Evolutionary conservation across 2,113 vertebrate species (phyloP).

Genomic region (Machaerirhynchus nigripectus): DNA sequence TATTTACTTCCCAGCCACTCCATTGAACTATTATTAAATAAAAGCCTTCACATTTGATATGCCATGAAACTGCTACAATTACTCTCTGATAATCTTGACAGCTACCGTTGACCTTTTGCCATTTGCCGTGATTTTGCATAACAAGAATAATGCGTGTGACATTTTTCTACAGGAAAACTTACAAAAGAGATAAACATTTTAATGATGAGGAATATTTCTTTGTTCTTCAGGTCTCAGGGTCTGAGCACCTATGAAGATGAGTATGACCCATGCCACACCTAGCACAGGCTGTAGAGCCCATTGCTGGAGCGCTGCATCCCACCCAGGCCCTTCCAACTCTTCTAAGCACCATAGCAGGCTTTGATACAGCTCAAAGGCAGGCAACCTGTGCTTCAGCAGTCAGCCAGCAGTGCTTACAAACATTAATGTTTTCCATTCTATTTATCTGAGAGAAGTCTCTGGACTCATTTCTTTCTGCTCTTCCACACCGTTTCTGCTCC

Average conservation of each 20-base stretch:
- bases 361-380: not conserved
- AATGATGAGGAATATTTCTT: not conserved
- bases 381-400: not conserved
- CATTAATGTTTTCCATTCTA: not conserved
- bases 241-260: accelerated
- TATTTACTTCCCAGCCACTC: constrained; percentile 6
- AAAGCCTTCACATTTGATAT: constrained; percentile 5
- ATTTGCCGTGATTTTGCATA: not conserved
- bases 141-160: not conserved
- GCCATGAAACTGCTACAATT: not conserved
- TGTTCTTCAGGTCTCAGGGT: not conserved
- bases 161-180: constrained; percentile 22
- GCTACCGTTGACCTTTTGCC: constrained; percentile 9
- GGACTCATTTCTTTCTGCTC: not conserved
- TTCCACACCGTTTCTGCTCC: not conserved
- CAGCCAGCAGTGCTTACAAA: not conserved
- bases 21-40: not conserved
- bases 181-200: not conserved
- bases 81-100: constrained; percentile 7
- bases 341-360: accelerated
- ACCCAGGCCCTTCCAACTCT: not conserved
- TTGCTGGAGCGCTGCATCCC: not conserved
- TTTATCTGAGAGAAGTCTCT: not conserved
- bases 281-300: not conserved
- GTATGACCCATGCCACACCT: too few species aligned